These are phyloP conservation scores for Poliocrania exsul DNA, from an alignment of 2,797 vertebrate species.

Conservation along the genomic window DNA sequence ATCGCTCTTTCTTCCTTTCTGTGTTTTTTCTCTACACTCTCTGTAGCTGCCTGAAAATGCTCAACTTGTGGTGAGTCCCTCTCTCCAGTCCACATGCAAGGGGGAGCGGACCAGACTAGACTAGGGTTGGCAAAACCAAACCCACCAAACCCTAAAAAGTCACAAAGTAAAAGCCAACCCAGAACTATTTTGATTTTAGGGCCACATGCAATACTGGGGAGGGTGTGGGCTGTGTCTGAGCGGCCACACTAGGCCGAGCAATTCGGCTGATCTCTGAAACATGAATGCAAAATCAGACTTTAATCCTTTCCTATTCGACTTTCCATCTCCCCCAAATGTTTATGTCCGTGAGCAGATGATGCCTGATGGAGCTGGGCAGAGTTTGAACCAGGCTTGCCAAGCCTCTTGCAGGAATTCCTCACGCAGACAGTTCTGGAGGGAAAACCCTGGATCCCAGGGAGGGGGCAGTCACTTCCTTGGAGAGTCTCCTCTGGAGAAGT, in stretches of 20 bases:
- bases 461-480: fast-evolving
- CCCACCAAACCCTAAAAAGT: constrained; percentile 32
- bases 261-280: constrained; percentile 26
- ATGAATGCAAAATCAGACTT: constrained; percentile 12
- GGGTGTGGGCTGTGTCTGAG: neutral
- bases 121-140: constrained; percentile 76
- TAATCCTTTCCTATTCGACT: constrained; percentile 14
- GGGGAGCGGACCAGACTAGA: constrained; percentile 92
- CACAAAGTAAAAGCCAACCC: constrained; percentile 62
- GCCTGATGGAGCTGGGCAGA: constrained; percentile 56
- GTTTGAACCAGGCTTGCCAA: neutral
- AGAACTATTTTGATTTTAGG: constrained; percentile 44
- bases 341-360: neutral
- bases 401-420: constrained; percentile 31
- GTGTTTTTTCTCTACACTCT: constrained; percentile 91
- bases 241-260: neutral
- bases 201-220: constrained; percentile 15
- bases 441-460: neutral
- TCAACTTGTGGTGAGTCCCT: constrained; percentile 99
- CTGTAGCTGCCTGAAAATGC: constrained; percentile 99
- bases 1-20: constrained; percentile 87
- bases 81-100: constrained; percentile 91
- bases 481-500: neutral
- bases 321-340: constrained; percentile 3
- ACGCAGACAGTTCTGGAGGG: neutral